Conservation (phyloP, 2,888 invertebrate species). For the Caenorhabditis sp. region DNA sequence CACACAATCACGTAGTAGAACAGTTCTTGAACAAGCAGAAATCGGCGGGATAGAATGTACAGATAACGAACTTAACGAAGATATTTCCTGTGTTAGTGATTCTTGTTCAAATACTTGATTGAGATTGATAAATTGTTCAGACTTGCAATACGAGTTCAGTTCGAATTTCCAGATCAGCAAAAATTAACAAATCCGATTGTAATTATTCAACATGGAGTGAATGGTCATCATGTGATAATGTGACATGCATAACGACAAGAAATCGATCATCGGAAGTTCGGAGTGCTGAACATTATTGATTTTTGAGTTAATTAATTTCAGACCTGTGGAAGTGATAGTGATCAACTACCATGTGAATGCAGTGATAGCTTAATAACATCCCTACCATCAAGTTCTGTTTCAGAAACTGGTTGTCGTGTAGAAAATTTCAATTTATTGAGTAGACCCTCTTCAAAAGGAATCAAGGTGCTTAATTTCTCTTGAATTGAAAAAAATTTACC, state of each 20-base stretch:
- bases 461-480: neutral
- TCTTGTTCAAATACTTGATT: neutral
- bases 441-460: neutral
- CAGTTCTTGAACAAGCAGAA: neutral
- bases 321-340: neutral
- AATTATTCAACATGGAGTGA: neutral
- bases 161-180: neutral
- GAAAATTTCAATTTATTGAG: neutral
- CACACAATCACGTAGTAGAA: neutral
- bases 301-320: neutral
- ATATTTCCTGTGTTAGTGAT: neutral
- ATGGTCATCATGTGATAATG: neutral
- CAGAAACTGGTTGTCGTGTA: neutral
- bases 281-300: neutral
- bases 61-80: neutral
- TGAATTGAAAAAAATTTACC: neutral
- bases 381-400: neutral
- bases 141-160: neutral
- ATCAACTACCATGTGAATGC: neutral
- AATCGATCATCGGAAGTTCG: neutral
- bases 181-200: neutral
- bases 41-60: neutral
- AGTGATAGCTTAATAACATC: neutral
- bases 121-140: neutral
- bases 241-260: neutral